Base-by-base conservation (phyloP, 1,140 invertebrate genomes). In the Mya arenaria region DNA sequence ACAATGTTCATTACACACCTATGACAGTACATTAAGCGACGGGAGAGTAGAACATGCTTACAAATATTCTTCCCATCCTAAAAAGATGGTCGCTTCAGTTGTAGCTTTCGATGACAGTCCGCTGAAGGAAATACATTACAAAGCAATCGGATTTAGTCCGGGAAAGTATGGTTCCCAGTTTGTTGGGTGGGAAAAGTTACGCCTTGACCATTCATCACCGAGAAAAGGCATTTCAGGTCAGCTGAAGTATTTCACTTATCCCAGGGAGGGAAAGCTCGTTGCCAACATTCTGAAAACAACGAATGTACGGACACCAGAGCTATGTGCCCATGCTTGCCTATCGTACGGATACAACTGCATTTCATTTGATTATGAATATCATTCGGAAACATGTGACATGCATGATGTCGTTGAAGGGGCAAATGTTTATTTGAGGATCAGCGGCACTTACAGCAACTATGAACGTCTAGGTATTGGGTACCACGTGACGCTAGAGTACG, bases 361-460 rank as follows among this genome's bases (percentile, higher is more conserved):
- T 0, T 77, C 74, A n/a, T 77, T 77, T 66, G 62, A 65, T 30
- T 77, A 32, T 52, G 74, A 77, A 28, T 41, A 77, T 34, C 39
- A 52, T n/a, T 77, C 74, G 41, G 74, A 77, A 34, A 66, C 74
- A 34, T 77, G 74, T 52, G 62, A 77, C 39, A 41, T 77, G 4
- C 74, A 77, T 48, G 74, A 77, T 34, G 28, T 52, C 0, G 44
- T 77, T 19, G 36, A 63, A 52, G 74, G 74, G 15, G 74, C 60
- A 17, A 37, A 77, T 66, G 48, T 36, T 13, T 66, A 77, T 32
- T 48, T 77, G 15, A 58, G 62, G 8, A 66, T 77, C 0, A 66
- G 62, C 48, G 62, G 74, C 5, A 66, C 60, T n/a, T 77, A 77
- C 62, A 77, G 48, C 15, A 77, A 77, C 30, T 77, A 77, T 23